Percentiles rank a stretch among this genome's conserved stretches.
phyloP scores from a whole-genome alignment of 2,797 vertebrate genomes.

The Furcifer pardalis region DNA sequence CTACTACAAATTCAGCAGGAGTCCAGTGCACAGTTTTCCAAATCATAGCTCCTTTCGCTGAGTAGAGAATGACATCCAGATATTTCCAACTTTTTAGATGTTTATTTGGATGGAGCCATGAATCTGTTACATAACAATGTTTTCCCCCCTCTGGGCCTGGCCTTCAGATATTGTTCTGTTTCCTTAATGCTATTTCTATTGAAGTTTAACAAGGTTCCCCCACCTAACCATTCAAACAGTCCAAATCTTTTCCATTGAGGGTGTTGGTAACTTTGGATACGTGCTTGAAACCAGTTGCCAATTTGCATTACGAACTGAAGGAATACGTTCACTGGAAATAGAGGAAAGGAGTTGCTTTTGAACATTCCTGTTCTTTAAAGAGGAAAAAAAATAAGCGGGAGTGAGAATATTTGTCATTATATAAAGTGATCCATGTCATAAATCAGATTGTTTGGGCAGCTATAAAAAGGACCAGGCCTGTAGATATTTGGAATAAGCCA shows the following conservation, averaged over 20 bases:
- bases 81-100: no score
- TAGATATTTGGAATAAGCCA: constrained; percentile 13
- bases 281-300: constrained; percentile 6
- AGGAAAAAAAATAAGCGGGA: constrained; percentile 36
- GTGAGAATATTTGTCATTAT: constrained; percentile 38
- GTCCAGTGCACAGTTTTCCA: no score
- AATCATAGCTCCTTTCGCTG: no score
- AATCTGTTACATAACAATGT: background rate
- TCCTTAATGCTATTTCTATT: background rate
- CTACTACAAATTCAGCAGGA: no score
- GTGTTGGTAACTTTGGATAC: background rate
- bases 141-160: background rate
- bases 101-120: no score
- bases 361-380: constrained; percentile 10
- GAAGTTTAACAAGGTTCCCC: background rate
- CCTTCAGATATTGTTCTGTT: background rate
- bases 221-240: no score
- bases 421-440: background rate
- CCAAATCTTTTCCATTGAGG: no score
- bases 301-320: background rate
- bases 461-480: background rate
- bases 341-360: constrained; percentile 15
- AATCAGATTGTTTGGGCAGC: constrained; percentile 23
- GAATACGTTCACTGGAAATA: background rate
- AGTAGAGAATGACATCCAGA: no score